Conservation (phyloP, 1,140 invertebrate genomes). For the Drosophila sucinea region DNA sequence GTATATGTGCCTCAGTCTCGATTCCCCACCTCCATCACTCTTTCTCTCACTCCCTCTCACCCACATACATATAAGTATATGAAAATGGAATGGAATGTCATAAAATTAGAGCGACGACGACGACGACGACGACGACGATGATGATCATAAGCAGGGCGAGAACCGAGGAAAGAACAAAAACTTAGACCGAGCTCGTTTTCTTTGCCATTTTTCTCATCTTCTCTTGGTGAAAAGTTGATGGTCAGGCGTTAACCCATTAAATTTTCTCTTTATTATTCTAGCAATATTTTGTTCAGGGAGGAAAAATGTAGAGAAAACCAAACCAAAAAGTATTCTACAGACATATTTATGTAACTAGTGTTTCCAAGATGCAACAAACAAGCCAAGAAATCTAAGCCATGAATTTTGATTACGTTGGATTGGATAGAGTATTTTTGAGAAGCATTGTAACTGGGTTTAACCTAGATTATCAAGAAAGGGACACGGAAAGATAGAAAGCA, state of each 20-base stretch:
- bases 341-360: slow-evolving; percentile 2
- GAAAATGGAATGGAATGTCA: slow-evolving; percentile 80
- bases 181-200: slow-evolving; percentile 51
- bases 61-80: slow-evolving; percentile 34
- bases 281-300: slow-evolving; percentile 47
- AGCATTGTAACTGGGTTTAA: not conserved
- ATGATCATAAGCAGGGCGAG: slow-evolving; percentile 50
- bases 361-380: not conserved
- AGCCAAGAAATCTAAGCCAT: not conserved
- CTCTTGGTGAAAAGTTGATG: slow-evolving; percentile 70
- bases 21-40: no score
- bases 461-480: not conserved
- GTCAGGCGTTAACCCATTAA: slow-evolving; percentile 71
- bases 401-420: not conserved
- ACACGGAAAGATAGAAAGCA: not conserved
- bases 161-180: slow-evolving; percentile 54
- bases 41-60: slow-evolving; percentile 26
- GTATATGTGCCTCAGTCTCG: slow-evolving; percentile 33
- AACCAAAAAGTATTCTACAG: slow-evolving; percentile 34
- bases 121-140: slow-evolving; percentile 2
- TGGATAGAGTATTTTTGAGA: not conserved
- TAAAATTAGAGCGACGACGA: slow-evolving; percentile 71
- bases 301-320: slow-evolving; percentile 36
- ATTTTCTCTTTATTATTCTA: slow-evolving; percentile 68
- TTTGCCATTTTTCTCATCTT: slow-evolving; percentile 67